Evolutionary conservation across 2,797 vertebrate species (phyloP), one percentile per base, ranked within the genome.

Genomic region (Myotis vivesi): DNA sequence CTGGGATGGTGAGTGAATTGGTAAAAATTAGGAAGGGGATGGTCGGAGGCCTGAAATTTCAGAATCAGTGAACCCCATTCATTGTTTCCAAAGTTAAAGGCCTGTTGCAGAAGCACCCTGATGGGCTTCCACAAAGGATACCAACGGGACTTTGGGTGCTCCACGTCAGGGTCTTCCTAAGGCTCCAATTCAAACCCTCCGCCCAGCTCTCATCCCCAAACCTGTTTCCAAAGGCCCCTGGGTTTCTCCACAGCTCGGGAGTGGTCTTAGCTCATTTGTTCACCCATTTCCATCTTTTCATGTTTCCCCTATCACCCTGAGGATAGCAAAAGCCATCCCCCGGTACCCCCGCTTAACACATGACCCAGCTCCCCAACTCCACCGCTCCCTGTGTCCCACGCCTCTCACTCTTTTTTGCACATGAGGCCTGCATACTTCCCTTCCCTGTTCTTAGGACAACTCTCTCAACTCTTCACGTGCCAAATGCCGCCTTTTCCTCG

Each of bases 1-100:
- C 4, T 7, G 12, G 30, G 38, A 0, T 38, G 36, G 20, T 66
- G 66, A 76, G n/a, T 25, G 49, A 22, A 25, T 0, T 57, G 51
- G 16, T 41, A 62, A 41, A n/a, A 36, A 19, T 36, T 9, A 53
- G 30, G 53, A 91, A 84, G 13, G 4, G 2, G 23, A 33, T 19
- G 83, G 11, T 36, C 22, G 22, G 41, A 41, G 20, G 28, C 0
- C 25, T 33, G 28, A 28, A 33, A 20, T 69, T 23, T 49, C 82
- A 57, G 41, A 73, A 41, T 44, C 94, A 81, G 55, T 86, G 89
- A 89, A 89, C 97, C 82, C 30, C 88, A 84, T 86, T 86, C 89
- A 92, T 87, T 51, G 68, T 95, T 96, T 97, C 59, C 83, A 91
- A 97, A 84, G 85, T 92, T 90, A 97, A 96, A 97, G 96, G 95